Base-by-base conservation (phyloP, 64 coral and sea anemone genomes). In the Exaiptasia diaphana region DNA sequence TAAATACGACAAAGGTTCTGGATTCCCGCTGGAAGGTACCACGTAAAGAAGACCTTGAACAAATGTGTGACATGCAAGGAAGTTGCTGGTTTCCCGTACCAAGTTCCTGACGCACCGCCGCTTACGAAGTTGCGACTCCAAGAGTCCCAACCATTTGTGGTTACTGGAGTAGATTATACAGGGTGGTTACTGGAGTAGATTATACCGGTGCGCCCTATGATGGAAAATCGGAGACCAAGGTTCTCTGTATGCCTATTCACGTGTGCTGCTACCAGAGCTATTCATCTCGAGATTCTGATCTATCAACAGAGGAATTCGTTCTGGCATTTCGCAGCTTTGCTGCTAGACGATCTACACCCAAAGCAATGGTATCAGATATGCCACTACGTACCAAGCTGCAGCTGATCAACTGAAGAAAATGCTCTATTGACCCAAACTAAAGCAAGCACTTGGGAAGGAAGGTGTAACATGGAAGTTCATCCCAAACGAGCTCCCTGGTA, bases 401-500 rank as follows among this genome's bases (percentile, higher is more conserved):
- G 33, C 68, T 39, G 39, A 30, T 17, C 18, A 73, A 75, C 71
- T 75, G 40, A 50, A 75, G 71, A 10, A 70, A 21, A 39, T 55
- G 29, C 40, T 74, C 2, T 20, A 32, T 23, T 70, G 49, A 57
- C 23, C 67, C 22, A 55, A 38, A 26, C 33, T 73, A 4, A 73
- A 60, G 38, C 38, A 59, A n/a, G 5, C 33, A 14, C 50, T 85
- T 20, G 69, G 4, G 6, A 85, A 38, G 38, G 23, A 80, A 41
- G 76, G 76, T 5, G 35, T 80, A 27, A 48, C 45, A 21, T 90
- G 87, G 87, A 39, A 72, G 52, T 90, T 90, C 39, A 82, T 82
- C 32, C 87, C 52, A 90, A 82, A 37, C 3, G 55, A n/a, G 77
- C 87, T 1, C 78, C 87, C 8, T 90, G 68, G 77, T 82, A 82